These are phyloP conservation scores for Pissodes strobi DNA, from an alignment of 1,140 invertebrate genomes.

Conservation along the genomic window DNA sequence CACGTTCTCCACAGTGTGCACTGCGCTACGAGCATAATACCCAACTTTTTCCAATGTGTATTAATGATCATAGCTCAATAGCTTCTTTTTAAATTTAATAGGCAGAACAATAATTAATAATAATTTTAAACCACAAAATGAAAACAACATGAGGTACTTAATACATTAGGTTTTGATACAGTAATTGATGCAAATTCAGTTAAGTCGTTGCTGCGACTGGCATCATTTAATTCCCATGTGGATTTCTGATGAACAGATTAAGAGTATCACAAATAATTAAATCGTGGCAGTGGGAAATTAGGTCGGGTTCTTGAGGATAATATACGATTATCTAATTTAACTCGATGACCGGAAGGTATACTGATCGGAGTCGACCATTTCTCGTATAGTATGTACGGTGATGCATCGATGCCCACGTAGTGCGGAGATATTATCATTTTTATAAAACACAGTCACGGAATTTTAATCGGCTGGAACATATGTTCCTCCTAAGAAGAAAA, in stretches of 20 bases:
- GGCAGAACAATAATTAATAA: too few species aligned
- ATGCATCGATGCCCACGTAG: constrained; percentile 26
- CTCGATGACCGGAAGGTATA: constrained; percentile 25
- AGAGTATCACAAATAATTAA: constrained; percentile 16
- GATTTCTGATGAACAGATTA: constrained; percentile 7
- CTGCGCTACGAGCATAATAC: too few species aligned
- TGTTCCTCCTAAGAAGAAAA: constrained; percentile 13
- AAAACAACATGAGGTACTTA: too few species aligned
- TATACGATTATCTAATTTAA: constrained; percentile 24
- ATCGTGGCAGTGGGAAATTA: constrained; percentile 17
- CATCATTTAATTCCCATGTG: too few species aligned
- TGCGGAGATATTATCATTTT: constrained; percentile 29
- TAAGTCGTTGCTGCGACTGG: too few species aligned
- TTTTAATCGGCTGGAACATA: constrained; percentile 28
- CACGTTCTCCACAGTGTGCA: too few species aligned
- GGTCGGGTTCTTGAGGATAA: constrained; percentile 18
- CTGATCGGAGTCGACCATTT: not conserved
- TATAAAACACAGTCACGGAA: constrained; percentile 30
- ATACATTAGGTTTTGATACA: too few species aligned
- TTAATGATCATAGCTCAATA: too few species aligned
- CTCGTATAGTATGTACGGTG: not conserved
- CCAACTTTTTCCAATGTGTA: too few species aligned
- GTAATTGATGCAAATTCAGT: too few species aligned
- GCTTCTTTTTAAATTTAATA: too few species aligned
- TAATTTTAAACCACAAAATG: too few species aligned